Base-by-base conservation (phyloP, 1,140 invertebrate species). In the Piezodorus guildinii region DNA sequence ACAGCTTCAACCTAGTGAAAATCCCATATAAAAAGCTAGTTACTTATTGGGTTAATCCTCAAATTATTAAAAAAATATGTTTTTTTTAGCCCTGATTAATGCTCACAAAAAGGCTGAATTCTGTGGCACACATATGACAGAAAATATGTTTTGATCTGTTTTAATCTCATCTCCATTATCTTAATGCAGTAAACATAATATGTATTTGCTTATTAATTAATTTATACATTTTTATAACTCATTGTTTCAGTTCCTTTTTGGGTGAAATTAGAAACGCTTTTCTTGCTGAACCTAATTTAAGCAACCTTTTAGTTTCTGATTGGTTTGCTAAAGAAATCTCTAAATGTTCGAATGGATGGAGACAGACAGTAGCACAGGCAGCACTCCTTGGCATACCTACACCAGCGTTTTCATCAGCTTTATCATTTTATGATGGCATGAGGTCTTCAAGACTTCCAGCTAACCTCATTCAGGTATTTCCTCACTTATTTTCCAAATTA, bases 401-500 rank as follows among this genome's bases (percentile, higher is more conserved):
- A 16, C 96, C 96, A 2, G 90, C 91, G 0, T 84, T 99, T 66
- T 88, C 86, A 25, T 87, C 94, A 9, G 96, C 97, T 0, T 77
- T 99, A 6, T 88, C 94, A 5, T 99, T 99, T 77, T 99, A 93
- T 74, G 96, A 99, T 77, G 96, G 96, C 3, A 98, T 94, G 74
- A 81, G 93, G 52, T 83, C 84, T 15, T 83, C 76, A 30, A 76
- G 81, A 59, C 76, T 97, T 39, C 94, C 95, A 3, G 94, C 95
- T 12, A 97, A 98, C 76, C 77, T 98, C 23, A 80, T 98, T 64
- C 91, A 94, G 81, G 86, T 87, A 23, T 27, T 21, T 39, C 4
- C 34, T 39, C 9, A 39, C 34, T 39, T 39, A 8, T 39, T 39
- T 39, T 39, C 12, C 6, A 10, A 10, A 39, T 39, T 1, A 39